A percentile compares a stretch with the other conserved stretches of the same genome.
Evolutionary conservation across 2,797 vertebrate species (phyloP).

Genomic region (Eulemur coronatus): DNA sequence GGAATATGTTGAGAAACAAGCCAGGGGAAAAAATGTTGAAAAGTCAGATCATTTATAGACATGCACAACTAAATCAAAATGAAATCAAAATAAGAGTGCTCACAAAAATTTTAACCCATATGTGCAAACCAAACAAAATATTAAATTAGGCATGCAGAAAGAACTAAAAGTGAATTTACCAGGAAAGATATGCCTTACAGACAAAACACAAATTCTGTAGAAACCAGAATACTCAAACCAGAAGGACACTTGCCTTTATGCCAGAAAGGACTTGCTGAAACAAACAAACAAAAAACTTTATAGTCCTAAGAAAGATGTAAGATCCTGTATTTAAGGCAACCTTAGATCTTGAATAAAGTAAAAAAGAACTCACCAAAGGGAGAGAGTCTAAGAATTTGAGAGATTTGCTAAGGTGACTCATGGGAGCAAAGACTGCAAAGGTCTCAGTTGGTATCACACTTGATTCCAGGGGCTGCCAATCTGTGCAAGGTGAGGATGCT

Average conservation of each 20-base stretch:
- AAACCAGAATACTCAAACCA: background rate
- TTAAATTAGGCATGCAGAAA: background rate
- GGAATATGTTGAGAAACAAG: background rate
- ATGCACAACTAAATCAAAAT: background rate
- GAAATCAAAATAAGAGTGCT: background rate
- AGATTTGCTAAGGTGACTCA: background rate
- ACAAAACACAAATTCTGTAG: background rate
- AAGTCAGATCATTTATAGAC: background rate
- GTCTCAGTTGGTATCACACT: background rate
- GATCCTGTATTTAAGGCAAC: background rate
- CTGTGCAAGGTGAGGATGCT: background rate
- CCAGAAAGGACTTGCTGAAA: background rate
- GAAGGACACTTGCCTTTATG: background rate
- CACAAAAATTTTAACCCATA: background rate
- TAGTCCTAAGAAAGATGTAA: background rate
- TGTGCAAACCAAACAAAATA: background rate
- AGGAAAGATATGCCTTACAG: background rate
- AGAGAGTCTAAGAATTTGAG: background rate
- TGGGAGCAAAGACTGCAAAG: background rate
- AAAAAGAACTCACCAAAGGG: background rate
- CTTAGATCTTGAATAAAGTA: background rate
- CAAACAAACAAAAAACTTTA: background rate
- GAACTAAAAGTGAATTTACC: background rate
- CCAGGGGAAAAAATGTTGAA: background rate
- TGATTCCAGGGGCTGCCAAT: background rate